These are phyloP conservation scores for Coelopa pilipes DNA, from an alignment of 2,888 invertebrate genomes.

Conservation along the genomic window DNA sequence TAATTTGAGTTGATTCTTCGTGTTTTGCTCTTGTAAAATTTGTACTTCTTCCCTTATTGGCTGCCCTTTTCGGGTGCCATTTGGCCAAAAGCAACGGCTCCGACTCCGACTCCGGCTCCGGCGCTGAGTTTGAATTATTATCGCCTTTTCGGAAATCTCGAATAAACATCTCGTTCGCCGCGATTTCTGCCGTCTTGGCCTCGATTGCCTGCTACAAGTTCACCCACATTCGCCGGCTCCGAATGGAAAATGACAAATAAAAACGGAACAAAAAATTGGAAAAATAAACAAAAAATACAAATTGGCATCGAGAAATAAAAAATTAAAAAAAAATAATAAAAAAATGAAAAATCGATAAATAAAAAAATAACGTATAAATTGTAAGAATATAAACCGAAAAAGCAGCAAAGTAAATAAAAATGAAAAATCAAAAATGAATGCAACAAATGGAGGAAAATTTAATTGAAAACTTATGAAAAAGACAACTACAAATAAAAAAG, in stretches of 20 bases:
- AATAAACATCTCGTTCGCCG: constrained; percentile 18
- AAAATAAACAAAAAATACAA: too few species aligned
- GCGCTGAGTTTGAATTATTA: constrained; percentile 36
- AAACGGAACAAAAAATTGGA: too few species aligned
- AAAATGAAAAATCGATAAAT: not conserved
- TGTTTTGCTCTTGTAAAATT: constrained; percentile 1
- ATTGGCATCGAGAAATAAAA: too few species aligned
- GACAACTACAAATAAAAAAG: too few species aligned
- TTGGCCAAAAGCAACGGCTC: constrained; percentile 19
- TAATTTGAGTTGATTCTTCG: not conserved
- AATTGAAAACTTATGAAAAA: too few species aligned
- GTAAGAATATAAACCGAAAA: not conserved
- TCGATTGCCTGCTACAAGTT: constrained; percentile 17
- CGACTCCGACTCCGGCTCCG: not conserved
- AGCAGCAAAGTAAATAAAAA: too few species aligned
- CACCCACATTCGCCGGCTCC: constrained; percentile 9
- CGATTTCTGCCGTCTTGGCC: constrained; percentile 12
- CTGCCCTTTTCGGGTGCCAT: constrained; percentile 6
- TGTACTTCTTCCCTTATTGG: not conserved
- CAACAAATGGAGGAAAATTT: too few species aligned
- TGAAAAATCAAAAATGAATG: too few species aligned
- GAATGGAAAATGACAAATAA: too few species aligned
- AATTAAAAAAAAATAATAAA: too few species aligned
- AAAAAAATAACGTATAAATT: too few species aligned
- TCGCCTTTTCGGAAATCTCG: constrained; percentile 35